phyloP scores from a whole-genome alignment of 2,797 vertebrate species.

The Rallus crepitans region DNA sequence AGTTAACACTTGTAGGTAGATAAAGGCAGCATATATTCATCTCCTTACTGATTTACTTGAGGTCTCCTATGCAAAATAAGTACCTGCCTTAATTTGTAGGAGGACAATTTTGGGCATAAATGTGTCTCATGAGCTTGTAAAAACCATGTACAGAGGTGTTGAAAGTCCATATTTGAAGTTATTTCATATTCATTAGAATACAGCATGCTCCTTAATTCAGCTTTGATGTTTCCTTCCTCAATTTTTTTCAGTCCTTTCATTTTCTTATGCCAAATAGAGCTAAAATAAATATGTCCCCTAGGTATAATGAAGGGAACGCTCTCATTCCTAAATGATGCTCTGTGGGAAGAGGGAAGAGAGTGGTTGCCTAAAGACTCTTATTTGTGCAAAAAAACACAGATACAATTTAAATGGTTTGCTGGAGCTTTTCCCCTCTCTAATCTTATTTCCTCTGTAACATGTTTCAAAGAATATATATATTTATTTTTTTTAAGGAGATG shows the following conservation, averaged over 20 bases:
- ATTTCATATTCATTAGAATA: slow-evolving; percentile 8
- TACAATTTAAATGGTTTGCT: neutral
- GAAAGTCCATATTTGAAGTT: neutral
- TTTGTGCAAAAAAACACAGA: neutral
- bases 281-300: slow-evolving; percentile 18
- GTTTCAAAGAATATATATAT: neutral
- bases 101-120: neutral
- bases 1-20: neutral
- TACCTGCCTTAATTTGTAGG: neutral
- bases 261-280: slow-evolving; percentile 49
- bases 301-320: slow-evolving; percentile 42
- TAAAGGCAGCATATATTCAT: neutral
- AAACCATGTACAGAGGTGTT: neutral
- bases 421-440: neutral
- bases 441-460: neutral
- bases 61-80: neutral
- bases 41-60: neutral
- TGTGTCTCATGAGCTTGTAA: slow-evolving; percentile 15
- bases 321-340: neutral
- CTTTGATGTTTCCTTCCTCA: slow-evolving; percentile 44
- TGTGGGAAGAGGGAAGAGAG: neutral
- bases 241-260: slow-evolving; percentile 62
- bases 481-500: neutral
- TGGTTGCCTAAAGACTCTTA: neutral
- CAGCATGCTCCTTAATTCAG: neutral